Conservation (phyloP, 2,113 vertebrate species). For the Pandion haliaetus region DNA sequence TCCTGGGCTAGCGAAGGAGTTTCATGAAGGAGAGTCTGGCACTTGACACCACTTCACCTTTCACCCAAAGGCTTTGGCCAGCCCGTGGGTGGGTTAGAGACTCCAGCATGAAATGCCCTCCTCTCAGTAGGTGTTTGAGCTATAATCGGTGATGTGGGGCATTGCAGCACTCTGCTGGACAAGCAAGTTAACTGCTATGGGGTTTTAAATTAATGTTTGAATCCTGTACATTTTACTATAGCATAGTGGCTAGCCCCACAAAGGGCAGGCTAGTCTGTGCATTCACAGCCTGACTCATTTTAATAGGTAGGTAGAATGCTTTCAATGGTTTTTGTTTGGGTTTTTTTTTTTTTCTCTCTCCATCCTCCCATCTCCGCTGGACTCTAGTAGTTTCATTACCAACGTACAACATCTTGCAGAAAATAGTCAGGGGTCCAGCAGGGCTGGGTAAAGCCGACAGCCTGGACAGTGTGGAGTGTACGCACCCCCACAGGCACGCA, state of each 20-base stretch:
- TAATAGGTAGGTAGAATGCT: slow-evolving; percentile 78
- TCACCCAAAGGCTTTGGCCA: slow-evolving; percentile 45
- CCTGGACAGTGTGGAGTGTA: background rate
- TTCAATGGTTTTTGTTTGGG: slow-evolving; percentile 71
- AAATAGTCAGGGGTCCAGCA: slow-evolving; percentile 75
- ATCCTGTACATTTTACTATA: slow-evolving; percentile 78
- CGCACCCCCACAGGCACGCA: background rate
- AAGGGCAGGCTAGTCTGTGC: slow-evolving; percentile 65
- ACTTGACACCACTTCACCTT: slow-evolving; percentile 58
- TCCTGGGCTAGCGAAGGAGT: slow-evolving; percentile 57
- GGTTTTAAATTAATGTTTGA: slow-evolving; percentile 76
- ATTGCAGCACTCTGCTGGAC: slow-evolving; percentile 62
- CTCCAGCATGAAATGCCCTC: slow-evolving; percentile 69
- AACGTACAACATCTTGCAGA: slow-evolving; percentile 44
- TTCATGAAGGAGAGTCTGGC: slow-evolving; percentile 60
- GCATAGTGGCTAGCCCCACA: slow-evolving; percentile 74
- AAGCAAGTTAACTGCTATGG: slow-evolving; percentile 64
- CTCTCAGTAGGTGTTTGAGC: slow-evolving; percentile 65
- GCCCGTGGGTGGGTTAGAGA: slow-evolving; percentile 52
- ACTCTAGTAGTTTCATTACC: slow-evolving; percentile 62
- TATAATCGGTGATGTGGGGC: slow-evolving; percentile 27
- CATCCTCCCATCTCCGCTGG: slow-evolving; percentile 42
- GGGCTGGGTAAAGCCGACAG: slow-evolving; percentile 57
- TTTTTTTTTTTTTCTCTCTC: slow-evolving; percentile 16
- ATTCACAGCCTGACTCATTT: slow-evolving; percentile 71